Conservation (phyloP, 2,888 invertebrate genomes). For the Meloe dianella region DNA sequence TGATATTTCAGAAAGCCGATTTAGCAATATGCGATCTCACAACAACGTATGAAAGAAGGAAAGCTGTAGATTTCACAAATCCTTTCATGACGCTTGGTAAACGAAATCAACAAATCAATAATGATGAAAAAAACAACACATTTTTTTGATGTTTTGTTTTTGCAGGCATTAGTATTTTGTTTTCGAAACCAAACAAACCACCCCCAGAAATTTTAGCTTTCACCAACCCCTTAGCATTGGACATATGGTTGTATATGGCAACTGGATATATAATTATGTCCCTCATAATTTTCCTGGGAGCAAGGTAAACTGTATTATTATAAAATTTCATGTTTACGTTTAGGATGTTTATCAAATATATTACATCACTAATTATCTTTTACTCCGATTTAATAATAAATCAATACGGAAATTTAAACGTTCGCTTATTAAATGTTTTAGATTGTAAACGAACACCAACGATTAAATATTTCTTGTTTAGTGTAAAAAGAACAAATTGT, state of each 20-base stretch:
- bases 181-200: constrained; percentile 77
- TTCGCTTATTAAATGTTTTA: background rate
- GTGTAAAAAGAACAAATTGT: no score
- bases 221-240: constrained; percentile 82
- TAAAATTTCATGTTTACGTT: background rate
- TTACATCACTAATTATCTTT: background rate
- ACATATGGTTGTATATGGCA: constrained; percentile 91
- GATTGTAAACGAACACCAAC: no score
- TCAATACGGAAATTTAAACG: constrained; percentile 6
- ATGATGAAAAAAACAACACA: no score
- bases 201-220: constrained; percentile 89
- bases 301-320: constrained; percentile 56
- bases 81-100: constrained; percentile 95
- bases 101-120: constrained; percentile 30
- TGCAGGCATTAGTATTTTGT: constrained; percentile 83
- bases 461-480: no score
- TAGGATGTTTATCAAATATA: background rate
- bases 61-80: constrained; percentile 91
- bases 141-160: no score
- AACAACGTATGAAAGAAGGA: constrained; percentile 88
- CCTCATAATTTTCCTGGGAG: constrained; percentile 80
- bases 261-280: constrained; percentile 85
- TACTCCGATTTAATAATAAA: no score
- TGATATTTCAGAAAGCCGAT: constrained; percentile 84
- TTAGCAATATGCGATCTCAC: constrained; percentile 95